Evolutionary conservation across 2,113 vertebrate genomes (phyloP), one percentile per base, ranked within the genome.

Genomic region (Pangasianodon hypophthalmus): DNA sequence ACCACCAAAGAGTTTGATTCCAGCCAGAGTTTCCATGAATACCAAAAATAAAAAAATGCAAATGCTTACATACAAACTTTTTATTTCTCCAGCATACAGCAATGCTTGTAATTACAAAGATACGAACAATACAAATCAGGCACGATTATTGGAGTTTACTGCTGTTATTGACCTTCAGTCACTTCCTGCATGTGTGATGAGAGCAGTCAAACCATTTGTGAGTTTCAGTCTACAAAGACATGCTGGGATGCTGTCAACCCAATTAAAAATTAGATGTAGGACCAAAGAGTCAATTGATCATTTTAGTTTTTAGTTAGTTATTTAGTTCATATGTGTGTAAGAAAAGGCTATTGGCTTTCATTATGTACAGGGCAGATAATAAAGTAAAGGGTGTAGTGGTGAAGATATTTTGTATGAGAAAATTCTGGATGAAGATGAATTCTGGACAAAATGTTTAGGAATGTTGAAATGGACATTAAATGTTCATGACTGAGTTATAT

Each of bases 1-100:
- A 21, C 87, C 50, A 64, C 64, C 83, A 56, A 80, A 87, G 88
- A 90, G 94, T 1, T 93, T 41, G 92, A 93, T 19, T 24, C 94
- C 10, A 26, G 11, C 4, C 37, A 64, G 37, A 44, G 24, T 62
- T 92, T 92, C 2, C 91, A 94, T 86, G 75, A 2, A 16, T 58
- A 52, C 29, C 19, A 44, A 50, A 50, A 50, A 50, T 8, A 10
- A 44, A 48, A 14, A 64, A 26, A 9, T 7, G 0, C 56, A 62
- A 37, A 52, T 7, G 48, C 3, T 46, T 50, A 50, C 58, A 24
- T 11, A 29, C 26, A 64, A n/a, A 26, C 62, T 13, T 69, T 32
- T 69, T 16, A 69, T 32, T 75, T 44, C 1, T 9, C 9, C 9
- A 41, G 37, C 21, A 2, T 44, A 6, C 6, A 73, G 6, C 18